A percentile compares a stretch with the other conserved stretches of the same genome.
Conservation (phyloP, 2,113 vertebrate genomes). For the Phaetusa simplex region DNA sequence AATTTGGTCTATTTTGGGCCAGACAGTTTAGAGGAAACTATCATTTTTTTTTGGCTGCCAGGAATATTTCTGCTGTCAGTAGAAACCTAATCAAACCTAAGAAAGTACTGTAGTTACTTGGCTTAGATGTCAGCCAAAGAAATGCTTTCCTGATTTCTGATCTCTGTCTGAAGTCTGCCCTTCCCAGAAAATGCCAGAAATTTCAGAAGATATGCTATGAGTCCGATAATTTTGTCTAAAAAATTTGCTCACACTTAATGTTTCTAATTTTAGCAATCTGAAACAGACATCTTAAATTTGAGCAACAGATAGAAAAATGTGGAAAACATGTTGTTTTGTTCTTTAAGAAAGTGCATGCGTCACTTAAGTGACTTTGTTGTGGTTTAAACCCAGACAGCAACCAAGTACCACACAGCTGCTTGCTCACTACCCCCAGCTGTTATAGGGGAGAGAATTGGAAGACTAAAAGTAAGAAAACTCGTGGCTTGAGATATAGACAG, state of each 20-base stretch:
- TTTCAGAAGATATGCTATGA: not conserved
- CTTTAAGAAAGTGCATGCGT: not conserved
- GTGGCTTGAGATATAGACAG: not conserved
- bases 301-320: not conserved
- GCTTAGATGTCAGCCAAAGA: not conserved
- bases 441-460: not conserved
- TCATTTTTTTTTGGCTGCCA: not conserved
- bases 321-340: rapidly evolving
- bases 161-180: not conserved
- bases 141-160: not conserved
- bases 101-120: not conserved
- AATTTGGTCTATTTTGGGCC: not conserved
- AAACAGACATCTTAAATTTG: not conserved
- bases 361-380: not conserved
- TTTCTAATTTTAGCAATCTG: not conserved
- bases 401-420: not conserved
- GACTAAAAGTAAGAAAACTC: not conserved
- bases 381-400: not conserved
- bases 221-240: not conserved
- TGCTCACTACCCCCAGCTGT: not conserved
- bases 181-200: not conserved
- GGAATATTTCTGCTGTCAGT: not conserved
- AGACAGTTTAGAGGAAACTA: not conserved
- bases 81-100: not conserved
- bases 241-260: not conserved